Percentiles rank a stretch among this genome's conserved stretches.
phyloP scores from a whole-genome alignment of 2,113 vertebrate species.

The Siniperca knerii region DNA sequence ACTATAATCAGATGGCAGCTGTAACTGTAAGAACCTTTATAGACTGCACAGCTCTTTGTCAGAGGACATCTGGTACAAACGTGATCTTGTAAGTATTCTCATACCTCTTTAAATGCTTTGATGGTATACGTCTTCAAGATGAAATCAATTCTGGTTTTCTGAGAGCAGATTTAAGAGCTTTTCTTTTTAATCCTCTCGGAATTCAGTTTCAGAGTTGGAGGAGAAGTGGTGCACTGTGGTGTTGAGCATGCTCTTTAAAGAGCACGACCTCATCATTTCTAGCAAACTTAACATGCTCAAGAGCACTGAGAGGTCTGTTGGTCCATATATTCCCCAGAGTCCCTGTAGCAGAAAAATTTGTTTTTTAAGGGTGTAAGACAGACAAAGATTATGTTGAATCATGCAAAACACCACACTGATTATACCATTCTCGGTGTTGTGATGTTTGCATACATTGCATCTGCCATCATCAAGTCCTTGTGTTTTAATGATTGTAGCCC shows the following conservation, averaged over 20 bases:
- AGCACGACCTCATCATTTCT: slow-evolving; percentile 3
- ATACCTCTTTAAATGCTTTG: background rate
- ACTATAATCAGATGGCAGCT: slow-evolving; percentile 26
- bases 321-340: background rate
- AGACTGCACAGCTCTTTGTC: slow-evolving; percentile 17
- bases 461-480: background rate
- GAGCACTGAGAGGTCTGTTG: background rate
- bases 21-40: slow-evolving; percentile 27
- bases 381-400: background rate
- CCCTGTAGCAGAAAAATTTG: background rate
- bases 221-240: background rate
- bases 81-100: slow-evolving; percentile 13
- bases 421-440: background rate
- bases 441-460: slow-evolving; percentile 1
- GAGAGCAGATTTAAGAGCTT: slow-evolving; percentile 21
- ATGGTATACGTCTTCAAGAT: slow-evolving; percentile 18
- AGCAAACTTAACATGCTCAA: slow-evolving; percentile 2
- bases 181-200: slow-evolving; percentile 20
- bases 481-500: slow-evolving; percentile 13
- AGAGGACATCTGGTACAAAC: background rate
- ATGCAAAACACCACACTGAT: background rate
- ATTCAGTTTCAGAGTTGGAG: background rate
- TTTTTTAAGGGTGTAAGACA: background rate
- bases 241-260: background rate
- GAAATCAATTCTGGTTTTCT: slow-evolving; percentile 28